Percentiles rank a stretch among this genome's conserved stretches.
Conservation (phyloP, 37 sponge, comb jelly and placozoan species). For the Geodia barretti region DNA sequence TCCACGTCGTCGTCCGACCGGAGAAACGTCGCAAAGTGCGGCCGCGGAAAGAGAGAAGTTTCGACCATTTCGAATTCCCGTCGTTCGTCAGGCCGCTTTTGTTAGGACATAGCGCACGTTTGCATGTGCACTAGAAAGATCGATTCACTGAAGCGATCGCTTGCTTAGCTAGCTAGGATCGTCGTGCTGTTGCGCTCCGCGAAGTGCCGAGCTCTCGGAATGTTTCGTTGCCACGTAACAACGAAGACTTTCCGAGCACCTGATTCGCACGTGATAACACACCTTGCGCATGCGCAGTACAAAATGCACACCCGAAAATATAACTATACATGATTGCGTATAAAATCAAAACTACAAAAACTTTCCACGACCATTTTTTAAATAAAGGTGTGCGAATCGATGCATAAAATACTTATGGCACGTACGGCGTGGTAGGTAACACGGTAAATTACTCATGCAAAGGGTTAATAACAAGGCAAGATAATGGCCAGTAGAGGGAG, state of each 20-base stretch:
- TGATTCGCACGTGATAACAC: neutral
- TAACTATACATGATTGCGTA: neutral
- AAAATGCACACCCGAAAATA: neutral
- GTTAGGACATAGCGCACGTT: no score
- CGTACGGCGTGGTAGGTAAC: no score
- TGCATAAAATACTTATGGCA: no score
- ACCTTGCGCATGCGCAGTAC: neutral
- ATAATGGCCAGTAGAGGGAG: neutral
- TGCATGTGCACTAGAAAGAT: no score
- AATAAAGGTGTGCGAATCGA: neutral
- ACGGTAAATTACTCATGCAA: no score
- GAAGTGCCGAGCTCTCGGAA: no score
- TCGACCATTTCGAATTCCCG: constrained; percentile 69
- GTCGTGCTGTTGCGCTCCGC: no score
- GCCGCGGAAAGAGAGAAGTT: constrained; percentile 46
- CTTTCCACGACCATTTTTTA: neutral
- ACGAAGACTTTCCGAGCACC: neutral
- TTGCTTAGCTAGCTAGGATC: no score
- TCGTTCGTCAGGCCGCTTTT: no score
- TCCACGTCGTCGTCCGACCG: constrained; percentile 52
- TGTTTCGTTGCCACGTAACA: neutral
- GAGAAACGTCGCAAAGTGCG: constrained; percentile 54
- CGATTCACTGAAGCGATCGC: no score
- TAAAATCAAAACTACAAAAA: neutral
- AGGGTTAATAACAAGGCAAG: neutral